Conservation (phyloP, 2,888 invertebrate genomes). For the Drosophila affinis region DNA sequence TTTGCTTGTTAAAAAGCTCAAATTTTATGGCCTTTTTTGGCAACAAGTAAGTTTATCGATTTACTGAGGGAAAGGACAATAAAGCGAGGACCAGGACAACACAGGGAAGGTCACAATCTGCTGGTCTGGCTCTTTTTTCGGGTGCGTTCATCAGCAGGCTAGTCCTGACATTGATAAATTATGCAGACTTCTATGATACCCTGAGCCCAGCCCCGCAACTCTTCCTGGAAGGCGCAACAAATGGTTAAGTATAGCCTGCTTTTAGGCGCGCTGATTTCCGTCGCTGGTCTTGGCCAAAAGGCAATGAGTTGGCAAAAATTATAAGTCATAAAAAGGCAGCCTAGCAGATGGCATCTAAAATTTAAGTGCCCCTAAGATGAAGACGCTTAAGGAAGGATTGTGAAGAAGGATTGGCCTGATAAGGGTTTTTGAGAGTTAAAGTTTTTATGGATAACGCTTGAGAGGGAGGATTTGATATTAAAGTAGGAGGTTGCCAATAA, state of each 20-base stretch:
- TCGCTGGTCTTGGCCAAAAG: slow-evolving; percentile 31
- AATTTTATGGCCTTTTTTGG: slow-evolving; percentile 69
- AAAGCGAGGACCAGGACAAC: slow-evolving; percentile 10
- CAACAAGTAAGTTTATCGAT: slow-evolving; percentile 75
- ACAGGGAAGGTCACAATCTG: slow-evolving; percentile 60
- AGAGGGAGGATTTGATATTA: neutral
- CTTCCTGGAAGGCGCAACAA: slow-evolving; percentile 55
- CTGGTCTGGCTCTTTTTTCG: slow-evolving; percentile 55
- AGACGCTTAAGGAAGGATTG: slow-evolving; percentile 37
- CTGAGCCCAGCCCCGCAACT: neutral
- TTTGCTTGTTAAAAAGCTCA: slow-evolving; percentile 78
- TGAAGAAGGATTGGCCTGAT: slow-evolving; percentile 25
- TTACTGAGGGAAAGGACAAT: slow-evolving; percentile 43
- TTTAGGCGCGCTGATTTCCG: slow-evolving; percentile 56
- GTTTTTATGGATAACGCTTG: slow-evolving; percentile 20
- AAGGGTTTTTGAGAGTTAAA: slow-evolving; percentile 26
- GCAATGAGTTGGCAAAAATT: slow-evolving; percentile 77
- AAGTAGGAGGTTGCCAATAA: neutral
- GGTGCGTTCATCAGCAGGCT: slow-evolving; percentile 67
- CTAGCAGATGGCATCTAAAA: slow-evolving; percentile 67
- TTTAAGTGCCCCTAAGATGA: slow-evolving; percentile 59
- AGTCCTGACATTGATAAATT: slow-evolving; percentile 75
- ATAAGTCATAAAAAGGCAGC: slow-evolving; percentile 67
- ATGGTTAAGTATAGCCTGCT: slow-evolving; percentile 54
- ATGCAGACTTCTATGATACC: slow-evolving; percentile 54